Evolutionary conservation across 2,797 vertebrate species (phyloP).

Genomic region (Hydrophis major): DNA sequence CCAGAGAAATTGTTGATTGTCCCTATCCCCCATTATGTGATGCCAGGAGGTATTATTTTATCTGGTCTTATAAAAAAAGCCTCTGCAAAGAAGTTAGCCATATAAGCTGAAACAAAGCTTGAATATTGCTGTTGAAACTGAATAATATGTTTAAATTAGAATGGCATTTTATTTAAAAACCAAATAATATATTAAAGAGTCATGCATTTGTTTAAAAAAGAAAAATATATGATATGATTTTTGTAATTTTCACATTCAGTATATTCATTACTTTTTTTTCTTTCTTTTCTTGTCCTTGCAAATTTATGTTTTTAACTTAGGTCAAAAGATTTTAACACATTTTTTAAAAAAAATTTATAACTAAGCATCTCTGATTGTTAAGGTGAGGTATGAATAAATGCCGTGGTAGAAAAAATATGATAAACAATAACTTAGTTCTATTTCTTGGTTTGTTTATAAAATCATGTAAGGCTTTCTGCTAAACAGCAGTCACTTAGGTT

Average conservation of each 20-base stretch:
- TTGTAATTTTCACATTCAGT: conserved; percentile 6
- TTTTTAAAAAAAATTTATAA: neutral
- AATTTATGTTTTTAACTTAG: neutral
- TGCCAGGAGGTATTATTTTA: neutral
- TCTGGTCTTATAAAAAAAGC: neutral
- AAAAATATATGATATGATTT: conserved; percentile 12
- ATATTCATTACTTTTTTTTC: neutral
- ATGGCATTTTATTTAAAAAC: neutral
- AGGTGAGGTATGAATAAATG: neutral
- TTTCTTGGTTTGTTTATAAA: neutral
- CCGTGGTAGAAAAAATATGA: neutral
- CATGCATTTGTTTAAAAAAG: neutral
- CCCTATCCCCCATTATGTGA: neutral
- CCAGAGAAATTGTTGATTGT: neutral
- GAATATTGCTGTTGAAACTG: conserved; percentile 28
- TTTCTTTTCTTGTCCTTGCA: neutral
- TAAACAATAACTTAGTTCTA: neutral
- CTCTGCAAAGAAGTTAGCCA: neutral
- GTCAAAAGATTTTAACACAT: neutral
- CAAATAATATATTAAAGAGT: neutral
- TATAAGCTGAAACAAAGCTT: conserved; percentile 25
- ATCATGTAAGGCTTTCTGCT: neutral
- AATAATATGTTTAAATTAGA: conserved; percentile 10
- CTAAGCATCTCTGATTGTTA: neutral
- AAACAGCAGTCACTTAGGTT: neutral